Conservation (phyloP, 2,797 vertebrate genomes). For the Lophotriccus pileatus region DNA sequence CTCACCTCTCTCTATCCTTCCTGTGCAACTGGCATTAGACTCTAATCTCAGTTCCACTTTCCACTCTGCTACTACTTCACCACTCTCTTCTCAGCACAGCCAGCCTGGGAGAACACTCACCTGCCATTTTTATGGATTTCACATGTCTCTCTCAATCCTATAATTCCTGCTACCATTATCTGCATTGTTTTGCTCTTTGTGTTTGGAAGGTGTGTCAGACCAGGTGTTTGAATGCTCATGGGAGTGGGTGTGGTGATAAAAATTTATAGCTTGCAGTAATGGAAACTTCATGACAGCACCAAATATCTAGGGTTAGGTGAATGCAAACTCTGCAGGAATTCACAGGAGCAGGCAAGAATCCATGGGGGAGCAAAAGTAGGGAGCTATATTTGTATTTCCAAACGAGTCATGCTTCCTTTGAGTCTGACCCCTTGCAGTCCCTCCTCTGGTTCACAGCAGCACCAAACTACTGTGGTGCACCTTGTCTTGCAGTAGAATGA, state of each 20-base stretch:
- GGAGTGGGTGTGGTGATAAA: background rate
- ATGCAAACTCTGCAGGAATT: background rate
- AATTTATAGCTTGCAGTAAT: background rate
- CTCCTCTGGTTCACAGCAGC: background rate
- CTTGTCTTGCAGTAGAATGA: background rate
- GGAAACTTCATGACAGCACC: background rate
- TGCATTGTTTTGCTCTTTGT: background rate
- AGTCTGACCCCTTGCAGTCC: background rate
- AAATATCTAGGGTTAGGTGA: background rate
- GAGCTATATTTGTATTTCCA: background rate
- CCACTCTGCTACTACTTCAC: background rate
- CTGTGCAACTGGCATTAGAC: background rate
- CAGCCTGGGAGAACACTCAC: background rate
- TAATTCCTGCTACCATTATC: background rate
- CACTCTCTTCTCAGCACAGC: background rate
- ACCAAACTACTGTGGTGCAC: background rate
- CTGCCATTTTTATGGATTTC: background rate
- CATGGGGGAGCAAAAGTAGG: background rate
- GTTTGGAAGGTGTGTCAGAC: background rate
- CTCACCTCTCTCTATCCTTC: constrained; percentile 50
- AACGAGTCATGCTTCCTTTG: background rate
- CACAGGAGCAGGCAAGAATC: background rate
- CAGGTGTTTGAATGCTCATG: constrained; percentile 10
- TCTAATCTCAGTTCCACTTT: background rate
- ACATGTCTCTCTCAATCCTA: background rate